Evolutionary conservation across 1,140 invertebrate genomes (phyloP), one percentile per base, ranked within the genome.

Genomic region (Hestina assimilis): DNA sequence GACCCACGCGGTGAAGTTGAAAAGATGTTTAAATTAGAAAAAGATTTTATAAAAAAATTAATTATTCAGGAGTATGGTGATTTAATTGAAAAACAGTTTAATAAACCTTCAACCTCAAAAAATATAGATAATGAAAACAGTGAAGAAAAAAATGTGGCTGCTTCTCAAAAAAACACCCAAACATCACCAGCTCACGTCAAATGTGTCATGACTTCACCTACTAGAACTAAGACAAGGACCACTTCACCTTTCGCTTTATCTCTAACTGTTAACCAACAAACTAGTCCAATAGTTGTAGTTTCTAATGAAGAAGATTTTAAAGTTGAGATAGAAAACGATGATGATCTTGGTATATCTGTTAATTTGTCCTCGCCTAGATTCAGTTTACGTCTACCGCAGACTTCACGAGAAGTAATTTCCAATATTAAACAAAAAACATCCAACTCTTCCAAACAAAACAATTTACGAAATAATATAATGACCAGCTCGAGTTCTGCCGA

Each of bases 131-230:
- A 58, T 31, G 48, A 61, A 5, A 60, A 61, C 14, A 55, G 14
- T 15, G 62, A 61, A n/a, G n/a, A n/a, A 24, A 76, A 64, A 33
- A 86, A 87, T 59, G 26, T 75, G 2, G 43, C 58, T 11, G 66
- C 75, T 2, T 69, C 61, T 6, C 81, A 79, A 45, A 89, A 85
- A 57, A 81, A 76, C 15, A 89, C 83, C 1, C 86, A 87, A 59
- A 90, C 89, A 4, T 89, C 89, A 5, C 89, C 89, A 6, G 76
- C 81, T n/a, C 80, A 75, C 21, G 77, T 84, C 0, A 83, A 88
- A 56, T 73, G 66, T 59, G 72, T 83, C 2, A 88, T 88, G 79
- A 83, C 88, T 0, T 89, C 89, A 23, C 89, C 89, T 3, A 81
- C 63, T 4, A 75, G 45, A 50, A 81, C 74, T 12, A 87, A 87